Base-by-base conservation (phyloP, 2,888 invertebrate genomes). In the Chydorus sphaericus region DNA sequence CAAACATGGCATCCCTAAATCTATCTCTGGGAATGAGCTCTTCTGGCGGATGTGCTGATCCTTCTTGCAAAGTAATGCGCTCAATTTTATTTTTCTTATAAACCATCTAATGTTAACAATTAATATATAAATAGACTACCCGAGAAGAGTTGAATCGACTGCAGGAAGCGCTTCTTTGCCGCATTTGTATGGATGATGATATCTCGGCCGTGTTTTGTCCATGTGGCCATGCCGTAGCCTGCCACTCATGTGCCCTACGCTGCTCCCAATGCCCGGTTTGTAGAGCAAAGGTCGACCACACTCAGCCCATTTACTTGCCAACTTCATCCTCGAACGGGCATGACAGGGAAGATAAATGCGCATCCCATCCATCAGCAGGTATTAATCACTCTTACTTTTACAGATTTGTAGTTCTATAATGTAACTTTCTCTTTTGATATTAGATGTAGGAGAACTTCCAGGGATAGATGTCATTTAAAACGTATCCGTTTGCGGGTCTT, bases 141-240 rank as follows among this genome's bases (percentile, higher is more conserved):
- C 73, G 75, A 58, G 75, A 76, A 62, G 73, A 73, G 59, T 66
- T 77, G 54, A 71, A 73, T 30, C 73, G 75, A 57, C 67, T 77
- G 62, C 69, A 78, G 62, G 82, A 82, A 65, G 79, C 82, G 54
- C 79, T 86, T 73, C 82, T 85, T 49, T 91, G 90, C 68, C 81
- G 84, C 66, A 85, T 88, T 63, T 91, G 91, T 68, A 87, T 89
- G 86, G 89, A 90, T 73, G 76, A 75, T 54, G 78, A 80, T 58
- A 82, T 90, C 66, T 82, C 87, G 72, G 82, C 85, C 33, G 82
- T 85, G 62, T 83, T 91, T 71, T 81, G 85, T 71, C 90, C 90
- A 2, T 91, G 91, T 68, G 79, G 85, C n/a, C 91, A 91, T 70
- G 83, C 86, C 54, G 81, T 85, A 52, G 85, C 88, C 64, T 90